phyloP scores from a whole-genome alignment of 2,888 invertebrate genomes.

The Euplagia quadripunctaria region DNA sequence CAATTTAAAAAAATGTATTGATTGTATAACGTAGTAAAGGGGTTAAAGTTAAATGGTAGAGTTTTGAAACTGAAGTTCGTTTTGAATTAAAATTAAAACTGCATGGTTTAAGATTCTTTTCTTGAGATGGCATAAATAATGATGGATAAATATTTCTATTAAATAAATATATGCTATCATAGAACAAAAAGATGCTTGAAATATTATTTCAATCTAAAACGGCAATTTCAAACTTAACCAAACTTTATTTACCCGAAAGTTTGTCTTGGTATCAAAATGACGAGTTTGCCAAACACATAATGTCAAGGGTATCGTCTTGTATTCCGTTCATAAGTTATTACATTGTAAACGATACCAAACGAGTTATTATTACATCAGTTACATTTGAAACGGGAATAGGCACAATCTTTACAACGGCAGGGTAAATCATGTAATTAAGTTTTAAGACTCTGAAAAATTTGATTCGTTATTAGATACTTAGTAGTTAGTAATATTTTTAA shows the following conservation, averaged over 20 bases:
- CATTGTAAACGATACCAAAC: not conserved
- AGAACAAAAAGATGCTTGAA: too few species aligned
- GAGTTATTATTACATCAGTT: not conserved
- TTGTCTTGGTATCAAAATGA: not conserved
- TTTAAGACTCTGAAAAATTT: too few species aligned
- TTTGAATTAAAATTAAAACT: too few species aligned
- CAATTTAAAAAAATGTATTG: not conserved
- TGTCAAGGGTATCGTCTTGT: not conserved
- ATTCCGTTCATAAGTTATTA: not conserved
- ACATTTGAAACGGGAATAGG: not conserved
- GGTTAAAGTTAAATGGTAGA: not conserved
- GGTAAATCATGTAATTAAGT: not conserved
- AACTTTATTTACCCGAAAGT: not conserved
- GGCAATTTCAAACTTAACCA: not conserved
- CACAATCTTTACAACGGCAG: not conserved
- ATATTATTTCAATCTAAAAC: not conserved
- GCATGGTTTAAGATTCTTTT: too few species aligned
- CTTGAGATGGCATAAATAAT: not conserved
- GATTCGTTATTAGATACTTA: too few species aligned
- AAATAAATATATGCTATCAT: too few species aligned
- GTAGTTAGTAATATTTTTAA: too few species aligned
- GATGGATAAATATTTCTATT: not conserved
- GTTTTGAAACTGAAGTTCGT: not conserved
- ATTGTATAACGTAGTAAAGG: not conserved
- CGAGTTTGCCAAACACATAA: not conserved